Evolutionary conservation across 2,888 invertebrate genomes (phyloP).

Genomic region (Andrena marginata): DNA sequence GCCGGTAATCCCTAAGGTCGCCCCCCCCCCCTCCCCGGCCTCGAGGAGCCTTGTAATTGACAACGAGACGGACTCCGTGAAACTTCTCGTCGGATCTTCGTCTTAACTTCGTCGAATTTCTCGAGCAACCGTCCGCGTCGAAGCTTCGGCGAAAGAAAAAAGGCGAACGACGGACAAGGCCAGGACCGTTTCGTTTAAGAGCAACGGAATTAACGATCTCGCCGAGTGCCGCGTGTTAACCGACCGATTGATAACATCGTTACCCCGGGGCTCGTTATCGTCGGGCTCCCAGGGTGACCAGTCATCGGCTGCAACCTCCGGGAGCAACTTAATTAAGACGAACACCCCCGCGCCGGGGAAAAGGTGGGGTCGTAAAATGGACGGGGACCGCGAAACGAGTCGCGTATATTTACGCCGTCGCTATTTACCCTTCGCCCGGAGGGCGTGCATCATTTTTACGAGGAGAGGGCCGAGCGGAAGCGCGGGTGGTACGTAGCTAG

Average conservation of each 20-base stretch:
- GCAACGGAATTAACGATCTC: neutral
- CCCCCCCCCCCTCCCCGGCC: neutral
- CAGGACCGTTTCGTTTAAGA: neutral
- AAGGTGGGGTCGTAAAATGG: constrained; percentile 29
- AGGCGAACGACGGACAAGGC: neutral
- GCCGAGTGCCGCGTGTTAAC: constrained; percentile 14
- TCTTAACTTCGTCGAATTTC: neutral
- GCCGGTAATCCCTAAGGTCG: neutral
- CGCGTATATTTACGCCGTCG: constrained; percentile 67
- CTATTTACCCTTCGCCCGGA: constrained; percentile 74
- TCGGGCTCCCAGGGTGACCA: neutral
- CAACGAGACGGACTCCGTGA: neutral
- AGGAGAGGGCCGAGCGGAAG: constrained; percentile 48
- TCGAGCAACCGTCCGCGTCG: neutral
- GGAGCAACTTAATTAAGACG: constrained; percentile 43
- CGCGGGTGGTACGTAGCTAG: constrained; percentile 11
- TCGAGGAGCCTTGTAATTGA: constrained; percentile 9
- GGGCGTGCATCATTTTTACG: constrained; percentile 77
- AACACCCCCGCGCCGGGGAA: constrained; percentile 21
- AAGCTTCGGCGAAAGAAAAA: neutral
- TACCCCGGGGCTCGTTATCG: constrained; percentile 29
- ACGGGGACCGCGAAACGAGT: constrained; percentile 7
- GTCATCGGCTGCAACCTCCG: constrained; percentile 7
- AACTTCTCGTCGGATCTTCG: neutral
- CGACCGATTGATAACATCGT: constrained; percentile 20